Percentiles rank a stretch among this genome's conserved stretches.
phyloP scores from a whole-genome alignment of 2,797 vertebrate species.

The Sus cebifrons region DNA sequence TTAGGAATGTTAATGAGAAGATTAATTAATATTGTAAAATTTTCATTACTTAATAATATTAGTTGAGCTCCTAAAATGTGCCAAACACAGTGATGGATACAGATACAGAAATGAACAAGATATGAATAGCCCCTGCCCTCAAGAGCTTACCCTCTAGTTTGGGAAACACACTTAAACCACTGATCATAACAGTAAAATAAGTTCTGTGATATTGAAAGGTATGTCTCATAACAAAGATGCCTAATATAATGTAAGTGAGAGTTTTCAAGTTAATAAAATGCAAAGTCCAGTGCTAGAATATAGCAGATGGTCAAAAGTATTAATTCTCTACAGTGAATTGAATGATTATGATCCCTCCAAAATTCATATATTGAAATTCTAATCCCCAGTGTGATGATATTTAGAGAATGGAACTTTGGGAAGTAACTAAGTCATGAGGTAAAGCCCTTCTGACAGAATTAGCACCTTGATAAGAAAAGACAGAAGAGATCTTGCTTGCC shows the following conservation, averaged over 20 bases:
- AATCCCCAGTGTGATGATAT: not conserved
- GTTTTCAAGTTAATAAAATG: slow-evolving; percentile 58
- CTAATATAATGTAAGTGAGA: not conserved
- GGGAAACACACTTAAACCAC: not conserved
- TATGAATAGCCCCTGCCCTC: not conserved
- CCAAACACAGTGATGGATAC: not conserved
- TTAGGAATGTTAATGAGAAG: slow-evolving; percentile 1
- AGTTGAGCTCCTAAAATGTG: slow-evolving; percentile 19
- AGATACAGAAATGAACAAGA: not conserved
- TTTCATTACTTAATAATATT: slow-evolving; percentile 51
- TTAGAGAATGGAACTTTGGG: not conserved
- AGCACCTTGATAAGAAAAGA: not conserved
- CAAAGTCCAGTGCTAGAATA: not conserved
- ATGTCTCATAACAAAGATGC: not conserved
- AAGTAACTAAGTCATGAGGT: not conserved
- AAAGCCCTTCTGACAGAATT: not conserved
- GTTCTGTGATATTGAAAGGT: not conserved
- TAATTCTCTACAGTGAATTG: not conserved
- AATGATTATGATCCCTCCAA: not conserved
- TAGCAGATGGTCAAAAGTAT: not conserved
- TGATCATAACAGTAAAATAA: not conserved
- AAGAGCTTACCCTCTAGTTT: not conserved
- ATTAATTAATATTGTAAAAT: slow-evolving; percentile 12
- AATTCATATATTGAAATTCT: not conserved
- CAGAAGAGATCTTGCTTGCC: not conserved